Conservation (phyloP, 2,888 invertebrate genomes). For the Syrista parreyssii region DNA sequence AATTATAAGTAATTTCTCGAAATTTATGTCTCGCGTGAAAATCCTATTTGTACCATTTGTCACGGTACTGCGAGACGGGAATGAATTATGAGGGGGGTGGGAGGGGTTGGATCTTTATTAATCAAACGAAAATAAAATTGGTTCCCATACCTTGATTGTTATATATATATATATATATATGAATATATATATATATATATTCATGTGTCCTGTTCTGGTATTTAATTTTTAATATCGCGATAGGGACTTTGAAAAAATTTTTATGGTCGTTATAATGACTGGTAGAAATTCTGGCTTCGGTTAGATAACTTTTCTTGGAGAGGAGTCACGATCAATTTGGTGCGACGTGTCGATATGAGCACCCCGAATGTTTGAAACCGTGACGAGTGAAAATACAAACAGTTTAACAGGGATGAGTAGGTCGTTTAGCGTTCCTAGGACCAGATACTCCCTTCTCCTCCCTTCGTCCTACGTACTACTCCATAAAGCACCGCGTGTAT, state of each 20-base stretch:
- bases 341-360: slow-evolving; percentile 52
- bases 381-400: slow-evolving; percentile 64
- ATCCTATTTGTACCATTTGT: background rate
- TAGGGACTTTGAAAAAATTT: background rate
- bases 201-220: background rate
- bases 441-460: slow-evolving; percentile 22
- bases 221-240: background rate
- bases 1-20: background rate
- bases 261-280: background rate
- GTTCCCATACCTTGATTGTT: background rate
- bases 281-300: background rate
- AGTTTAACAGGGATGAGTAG: slow-evolving; percentile 63
- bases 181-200: no score
- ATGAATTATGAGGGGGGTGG: background rate
- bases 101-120: background rate
- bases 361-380: slow-evolving; percentile 52
- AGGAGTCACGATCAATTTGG: slow-evolving; percentile 51
- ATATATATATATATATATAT: no score
- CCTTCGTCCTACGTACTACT: background rate
- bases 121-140: background rate
- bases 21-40: background rate
- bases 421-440: slow-evolving; percentile 53
- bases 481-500: background rate
- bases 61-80: background rate
- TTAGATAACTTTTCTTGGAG: background rate